Conservation (phyloP, 2,797 vertebrate genomes). For the Paedocypris micromegethes region DNA sequence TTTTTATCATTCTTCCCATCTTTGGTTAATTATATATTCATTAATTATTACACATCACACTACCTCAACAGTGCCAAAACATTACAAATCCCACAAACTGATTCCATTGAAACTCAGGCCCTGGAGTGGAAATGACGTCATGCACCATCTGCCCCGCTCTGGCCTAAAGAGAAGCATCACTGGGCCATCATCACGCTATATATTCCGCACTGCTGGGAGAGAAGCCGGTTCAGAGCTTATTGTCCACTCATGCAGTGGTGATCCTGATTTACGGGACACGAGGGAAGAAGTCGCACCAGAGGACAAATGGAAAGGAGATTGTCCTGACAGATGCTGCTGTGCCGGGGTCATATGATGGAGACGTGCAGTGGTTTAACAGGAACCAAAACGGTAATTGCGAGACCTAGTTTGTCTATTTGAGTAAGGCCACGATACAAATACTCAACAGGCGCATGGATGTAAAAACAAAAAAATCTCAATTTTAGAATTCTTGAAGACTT, state of each 20-base stretch:
- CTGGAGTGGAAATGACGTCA: constrained; percentile 46
- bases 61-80: constrained; percentile 2
- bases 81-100: constrained; percentile 16
- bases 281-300: constrained; percentile 20
- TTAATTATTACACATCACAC: constrained; percentile 17
- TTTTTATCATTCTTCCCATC: not conserved
- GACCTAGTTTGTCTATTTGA: no score
- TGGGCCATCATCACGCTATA: constrained; percentile 43
- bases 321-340: constrained; percentile 30
- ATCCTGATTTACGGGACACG: constrained; percentile 33
- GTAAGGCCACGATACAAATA: no score
- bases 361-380: no score
- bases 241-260: not conserved
- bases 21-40: constrained; percentile 21
- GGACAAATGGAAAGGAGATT: constrained; percentile 6
- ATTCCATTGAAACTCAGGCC: constrained; percentile 22
- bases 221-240: constrained; percentile 9
- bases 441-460: no score
- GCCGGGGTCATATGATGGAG: not conserved
- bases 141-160: constrained; percentile 61
- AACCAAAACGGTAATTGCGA: no score
- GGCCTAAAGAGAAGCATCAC: constrained; percentile 39
- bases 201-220: constrained; percentile 11
- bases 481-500: no score
- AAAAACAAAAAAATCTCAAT: no score